Evolutionary conservation across 1,140 invertebrate species (phyloP), one percentile per base, ranked within the genome.

Genomic region (Plutomurus gul): DNA sequence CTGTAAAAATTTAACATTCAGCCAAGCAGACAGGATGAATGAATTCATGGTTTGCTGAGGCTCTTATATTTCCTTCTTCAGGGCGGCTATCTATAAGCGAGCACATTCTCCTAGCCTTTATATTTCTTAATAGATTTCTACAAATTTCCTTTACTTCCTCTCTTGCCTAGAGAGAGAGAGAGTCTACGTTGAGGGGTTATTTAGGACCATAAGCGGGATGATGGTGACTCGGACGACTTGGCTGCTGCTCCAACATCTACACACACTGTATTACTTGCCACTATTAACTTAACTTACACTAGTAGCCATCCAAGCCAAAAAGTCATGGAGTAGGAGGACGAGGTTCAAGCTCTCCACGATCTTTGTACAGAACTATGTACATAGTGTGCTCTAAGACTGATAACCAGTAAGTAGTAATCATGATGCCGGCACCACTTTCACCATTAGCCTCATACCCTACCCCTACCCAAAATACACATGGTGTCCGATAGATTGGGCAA

Each of bases 1-100:
- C 56, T 33, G 56, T 65, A 65, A 65, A 65, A 65, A 65, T 65
- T 65, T 65, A 65, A 65, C 56, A 65, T 65, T 65, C 56, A 65
- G 56, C 56, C 56, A 65, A 65, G 56, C 56, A 65, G 56, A 65
- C 56, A 65, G 56, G 56, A 65, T 65, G 56, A 65, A 65, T 65
- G 56, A 65, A 65, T 65, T 65, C 56, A 65, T 65, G 56, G 56
- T 65, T 65, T 65, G 56, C 27, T 65, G 56, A 65, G 56, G 27
- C 56, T 65, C 27, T 65, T 65, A 65, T 65, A 65, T 65, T 65
- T 65, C 27, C 27, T 65, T 25, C 56, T 65, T 65, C 56, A 65
- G 30, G 56, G 56, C 56, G 30, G 36, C 56, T 65, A 65, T 65
- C n/a, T n/a, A n/a, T n/a, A n/a, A n/a, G n/a, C n/a, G n/a, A n/a